These are phyloP conservation scores for Limulus polyphemus DNA, from an alignment of 2,888 invertebrate species.

Conservation along the genomic window DNA sequence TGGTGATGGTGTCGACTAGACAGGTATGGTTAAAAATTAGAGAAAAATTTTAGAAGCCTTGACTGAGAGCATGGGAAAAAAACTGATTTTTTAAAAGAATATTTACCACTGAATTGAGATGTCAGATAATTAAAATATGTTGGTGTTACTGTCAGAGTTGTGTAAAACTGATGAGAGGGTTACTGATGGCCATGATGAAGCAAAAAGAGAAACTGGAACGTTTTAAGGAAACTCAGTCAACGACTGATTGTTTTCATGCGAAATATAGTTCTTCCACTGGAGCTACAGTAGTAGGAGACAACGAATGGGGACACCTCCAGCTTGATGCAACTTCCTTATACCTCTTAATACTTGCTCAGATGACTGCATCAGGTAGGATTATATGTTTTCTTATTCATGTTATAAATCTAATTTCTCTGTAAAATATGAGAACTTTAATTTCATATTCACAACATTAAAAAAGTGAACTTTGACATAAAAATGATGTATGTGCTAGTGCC, in stretches of 20 bases:
- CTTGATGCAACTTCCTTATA: constrained; percentile 94
- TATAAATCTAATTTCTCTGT: too few species aligned
- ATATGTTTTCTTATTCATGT: too few species aligned
- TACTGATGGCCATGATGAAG: constrained; percentile 96
- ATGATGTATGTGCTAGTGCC: too few species aligned
- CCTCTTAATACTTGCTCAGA: constrained; percentile 86
- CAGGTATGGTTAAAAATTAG: too few species aligned
- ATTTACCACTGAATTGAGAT: too few species aligned
- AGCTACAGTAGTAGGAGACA: constrained; percentile 81
- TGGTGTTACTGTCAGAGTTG: constrained; percentile 54
- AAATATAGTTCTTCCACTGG: constrained; percentile 88
- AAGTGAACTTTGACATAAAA: too few species aligned
- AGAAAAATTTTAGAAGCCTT: too few species aligned
- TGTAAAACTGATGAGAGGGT: constrained; percentile 53
- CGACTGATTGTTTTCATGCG: constrained; percentile 89
- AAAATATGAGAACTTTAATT: too few species aligned
- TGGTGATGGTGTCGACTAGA: too few species aligned
- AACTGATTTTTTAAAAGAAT: too few species aligned
- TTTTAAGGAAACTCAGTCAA: constrained; percentile 86
- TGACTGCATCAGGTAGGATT: constrained; percentile 75
- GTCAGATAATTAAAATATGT: not conserved
- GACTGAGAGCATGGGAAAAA: too few species aligned
- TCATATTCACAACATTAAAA: too few species aligned
- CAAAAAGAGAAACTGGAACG: constrained; percentile 95
- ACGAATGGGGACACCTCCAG: constrained; percentile 96